These are phyloP conservation scores for Acleris laterana DNA, from an alignment of 2,888 invertebrate genomes.

Conservation along the genomic window DNA sequence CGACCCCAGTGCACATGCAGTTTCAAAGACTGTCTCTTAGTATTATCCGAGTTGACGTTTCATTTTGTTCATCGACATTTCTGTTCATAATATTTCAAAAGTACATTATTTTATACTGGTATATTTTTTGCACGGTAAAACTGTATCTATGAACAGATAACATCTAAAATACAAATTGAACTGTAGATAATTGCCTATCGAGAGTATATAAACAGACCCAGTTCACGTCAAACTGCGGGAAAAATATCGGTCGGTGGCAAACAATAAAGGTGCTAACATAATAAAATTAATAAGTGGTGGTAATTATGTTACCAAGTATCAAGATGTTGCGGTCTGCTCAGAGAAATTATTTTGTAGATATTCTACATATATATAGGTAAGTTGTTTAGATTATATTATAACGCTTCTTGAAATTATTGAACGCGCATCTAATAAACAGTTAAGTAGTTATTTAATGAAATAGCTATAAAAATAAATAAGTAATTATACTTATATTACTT, in stretches of 20 bases:
- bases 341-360: conserved; percentile 38
- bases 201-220: conserved; percentile 32
- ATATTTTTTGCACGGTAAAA: conserved; percentile 11
- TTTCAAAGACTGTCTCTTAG: too few species aligned
- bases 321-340: conserved; percentile 41
- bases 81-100: too few species aligned
- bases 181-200: conserved; percentile 34
- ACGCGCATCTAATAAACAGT: not conserved
- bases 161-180: conserved; percentile 27
- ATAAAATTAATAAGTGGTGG: conserved; percentile 37
- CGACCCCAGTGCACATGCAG: conserved; percentile 12
- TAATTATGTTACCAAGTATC: conserved; percentile 39
- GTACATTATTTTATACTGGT: not conserved
- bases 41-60: too few species aligned
- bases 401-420: conserved; percentile 26
- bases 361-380: conserved; percentile 36
- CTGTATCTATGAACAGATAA: conserved; percentile 26
- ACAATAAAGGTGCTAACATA: conserved; percentile 39
- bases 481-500: too few species aligned
- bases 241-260: conserved; percentile 37
- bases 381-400: conserved; percentile 38
- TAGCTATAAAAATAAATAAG: not conserved
- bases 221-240: conserved; percentile 41
- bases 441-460: not conserved
- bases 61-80: too few species aligned